Evolutionary conservation across 2,888 invertebrate species (phyloP).

Genomic region (Osedax fenrisi): DNA sequence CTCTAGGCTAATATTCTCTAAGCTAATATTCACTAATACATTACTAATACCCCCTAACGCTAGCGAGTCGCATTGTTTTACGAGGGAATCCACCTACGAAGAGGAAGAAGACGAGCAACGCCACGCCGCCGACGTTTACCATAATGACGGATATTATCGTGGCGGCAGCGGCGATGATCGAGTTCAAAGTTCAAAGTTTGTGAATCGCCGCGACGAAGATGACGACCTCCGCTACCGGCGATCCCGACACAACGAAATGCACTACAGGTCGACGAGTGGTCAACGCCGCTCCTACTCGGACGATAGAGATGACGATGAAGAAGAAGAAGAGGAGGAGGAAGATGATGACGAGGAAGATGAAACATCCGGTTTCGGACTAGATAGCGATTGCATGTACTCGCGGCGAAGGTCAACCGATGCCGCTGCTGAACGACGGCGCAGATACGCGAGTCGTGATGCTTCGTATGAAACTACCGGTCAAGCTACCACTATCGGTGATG

Average conservation of each 20-base stretch:
- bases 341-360: constrained; percentile 19
- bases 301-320: background rate
- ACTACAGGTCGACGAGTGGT: no score
- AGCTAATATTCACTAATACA: no score
- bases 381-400: constrained; percentile 9
- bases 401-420: constrained; percentile 38
- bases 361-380: constrained; percentile 7
- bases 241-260: background rate
- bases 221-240: background rate
- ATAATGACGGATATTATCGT: background rate
- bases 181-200: background rate
- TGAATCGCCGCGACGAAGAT: constrained; percentile 5
- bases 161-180: background rate
- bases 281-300: no score
- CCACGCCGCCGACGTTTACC: background rate
- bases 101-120: background rate
- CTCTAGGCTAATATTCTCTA: no score
- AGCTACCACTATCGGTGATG: background rate
- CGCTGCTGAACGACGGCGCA: constrained; percentile 30
- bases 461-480: background rate
- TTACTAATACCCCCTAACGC: no score
- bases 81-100: background rate
- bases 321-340: background rate
- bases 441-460: background rate
- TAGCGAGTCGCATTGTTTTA: background rate